Conservation (phyloP, 1,140 invertebrate species). For the Meloidogyne exigua region DNA sequence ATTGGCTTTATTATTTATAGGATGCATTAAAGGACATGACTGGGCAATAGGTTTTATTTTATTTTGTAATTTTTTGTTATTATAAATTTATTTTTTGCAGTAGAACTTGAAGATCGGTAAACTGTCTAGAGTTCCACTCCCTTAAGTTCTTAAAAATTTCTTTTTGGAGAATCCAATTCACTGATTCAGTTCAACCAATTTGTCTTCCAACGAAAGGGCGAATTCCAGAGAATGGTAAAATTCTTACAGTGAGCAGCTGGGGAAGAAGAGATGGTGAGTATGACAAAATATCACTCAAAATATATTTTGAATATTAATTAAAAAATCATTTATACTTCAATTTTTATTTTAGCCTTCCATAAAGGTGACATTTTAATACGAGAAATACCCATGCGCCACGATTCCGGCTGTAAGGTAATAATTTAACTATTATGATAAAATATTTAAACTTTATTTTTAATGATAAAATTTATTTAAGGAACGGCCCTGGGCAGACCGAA, state of each 20-base stretch:
- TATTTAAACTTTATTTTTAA: background rate
- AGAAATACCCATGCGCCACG: conserved; percentile 46
- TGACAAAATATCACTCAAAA: background rate
- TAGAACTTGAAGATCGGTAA: conserved; percentile 9
- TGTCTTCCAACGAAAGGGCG: conserved; percentile 25
- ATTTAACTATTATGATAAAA: background rate
- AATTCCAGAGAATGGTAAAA: background rate
- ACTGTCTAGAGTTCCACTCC: background rate
- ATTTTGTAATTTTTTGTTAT: no score
- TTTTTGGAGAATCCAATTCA: conserved; percentile 12
- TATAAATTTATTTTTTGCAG: no score
- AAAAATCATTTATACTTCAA: background rate
- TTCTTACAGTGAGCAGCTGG: conserved; percentile 34
- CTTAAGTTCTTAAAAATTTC: background rate
- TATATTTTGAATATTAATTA: conserved; percentile 6
- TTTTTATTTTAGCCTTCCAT: conserved; percentile 35
- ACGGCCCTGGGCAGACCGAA: conserved; percentile 35
- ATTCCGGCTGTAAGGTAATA: conserved; percentile 34
- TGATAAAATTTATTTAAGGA: background rate
- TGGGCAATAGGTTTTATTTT: no score
- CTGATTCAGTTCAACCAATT: conserved; percentile 30
- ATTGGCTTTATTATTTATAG: conserved; percentile 11
- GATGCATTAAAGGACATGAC: conserved; percentile 31
- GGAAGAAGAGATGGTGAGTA: conserved; percentile 28
- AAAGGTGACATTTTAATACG: conserved; percentile 40